phyloP scores from a whole-genome alignment of 23 tunicate species.

The Botrylloides violaceus region DNA sequence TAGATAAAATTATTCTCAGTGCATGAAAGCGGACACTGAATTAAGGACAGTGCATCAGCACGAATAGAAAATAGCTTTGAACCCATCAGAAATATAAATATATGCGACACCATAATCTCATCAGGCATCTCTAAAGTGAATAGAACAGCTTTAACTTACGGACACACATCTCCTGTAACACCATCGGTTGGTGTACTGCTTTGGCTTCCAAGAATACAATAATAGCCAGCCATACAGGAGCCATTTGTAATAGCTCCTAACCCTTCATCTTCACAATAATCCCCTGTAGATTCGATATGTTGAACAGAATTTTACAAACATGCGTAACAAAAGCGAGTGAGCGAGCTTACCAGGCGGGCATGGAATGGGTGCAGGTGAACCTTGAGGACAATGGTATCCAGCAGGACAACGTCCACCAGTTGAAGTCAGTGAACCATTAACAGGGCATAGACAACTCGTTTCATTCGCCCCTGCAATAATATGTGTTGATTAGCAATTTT shows the following conservation, averaged over 20 bases:
- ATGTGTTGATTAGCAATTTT: no score
- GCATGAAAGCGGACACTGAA: no score
- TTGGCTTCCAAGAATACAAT: constrained; percentile 51
- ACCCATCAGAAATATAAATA: background rate
- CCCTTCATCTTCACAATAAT: constrained; percentile 45
- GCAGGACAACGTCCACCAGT: constrained; percentile 85
- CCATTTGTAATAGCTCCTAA: constrained; percentile 50
- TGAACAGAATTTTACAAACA: background rate
- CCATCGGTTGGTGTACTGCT: constrained; percentile 59
- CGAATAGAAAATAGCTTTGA: no score
- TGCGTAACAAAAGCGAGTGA: background rate
- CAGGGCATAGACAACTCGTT: constrained; percentile 86
- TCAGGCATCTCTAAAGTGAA: background rate
- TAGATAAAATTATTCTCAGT: no score
- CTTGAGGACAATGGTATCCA: constrained; percentile 77
- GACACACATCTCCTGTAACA: constrained; percentile 71
- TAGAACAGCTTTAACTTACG: constrained; percentile 41
- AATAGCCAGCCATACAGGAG: constrained; percentile 64
- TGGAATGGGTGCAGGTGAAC: constrained; percentile 35
- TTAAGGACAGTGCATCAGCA: no score
- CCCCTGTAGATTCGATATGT: constrained; percentile 27
- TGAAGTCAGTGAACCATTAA: constrained; percentile 30
- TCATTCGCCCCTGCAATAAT: constrained; percentile 26
- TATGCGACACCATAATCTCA: background rate
- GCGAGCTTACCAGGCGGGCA: constrained; percentile 46